These are phyloP conservation scores for Sesia apiformis DNA, from an alignment of 2,888 invertebrate genomes.

Conservation along the genomic window DNA sequence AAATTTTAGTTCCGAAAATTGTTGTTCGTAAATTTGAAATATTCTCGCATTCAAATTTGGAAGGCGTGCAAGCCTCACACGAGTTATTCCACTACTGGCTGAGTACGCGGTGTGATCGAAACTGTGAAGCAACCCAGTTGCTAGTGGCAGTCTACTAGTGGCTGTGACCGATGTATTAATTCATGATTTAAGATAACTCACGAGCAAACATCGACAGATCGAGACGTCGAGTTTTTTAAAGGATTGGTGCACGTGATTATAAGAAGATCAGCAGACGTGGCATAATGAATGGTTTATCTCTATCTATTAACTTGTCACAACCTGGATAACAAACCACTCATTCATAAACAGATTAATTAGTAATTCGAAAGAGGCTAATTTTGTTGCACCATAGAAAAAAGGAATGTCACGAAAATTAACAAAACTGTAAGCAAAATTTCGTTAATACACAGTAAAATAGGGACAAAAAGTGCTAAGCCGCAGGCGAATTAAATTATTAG, in stretches of 20 bases:
- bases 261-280: no score
- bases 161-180: slow-evolving; percentile 39
- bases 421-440: no score
- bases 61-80: slow-evolving; percentile 50
- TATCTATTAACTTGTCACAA: no score
- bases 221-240: slow-evolving; percentile 1
- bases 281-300: no score
- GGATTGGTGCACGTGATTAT: not conserved
- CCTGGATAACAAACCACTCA: no score
- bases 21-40: not conserved
- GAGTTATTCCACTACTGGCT: slow-evolving; percentile 49
- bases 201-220: slow-evolving; percentile 7
- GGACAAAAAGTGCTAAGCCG: no score
- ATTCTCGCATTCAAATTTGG: slow-evolving; percentile 14
- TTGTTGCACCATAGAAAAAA: no score
- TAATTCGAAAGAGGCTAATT: no score
- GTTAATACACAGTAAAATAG: no score
- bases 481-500: no score
- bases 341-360: no score
- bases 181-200: slow-evolving; percentile 46
- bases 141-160: slow-evolving; percentile 21
- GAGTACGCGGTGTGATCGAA: slow-evolving; percentile 8
- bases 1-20: slow-evolving; percentile 5
- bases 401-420: no score
- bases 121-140: slow-evolving; percentile 15